Conservation (phyloP, 2,888 invertebrate species). For the Lypha dubia region DNA sequence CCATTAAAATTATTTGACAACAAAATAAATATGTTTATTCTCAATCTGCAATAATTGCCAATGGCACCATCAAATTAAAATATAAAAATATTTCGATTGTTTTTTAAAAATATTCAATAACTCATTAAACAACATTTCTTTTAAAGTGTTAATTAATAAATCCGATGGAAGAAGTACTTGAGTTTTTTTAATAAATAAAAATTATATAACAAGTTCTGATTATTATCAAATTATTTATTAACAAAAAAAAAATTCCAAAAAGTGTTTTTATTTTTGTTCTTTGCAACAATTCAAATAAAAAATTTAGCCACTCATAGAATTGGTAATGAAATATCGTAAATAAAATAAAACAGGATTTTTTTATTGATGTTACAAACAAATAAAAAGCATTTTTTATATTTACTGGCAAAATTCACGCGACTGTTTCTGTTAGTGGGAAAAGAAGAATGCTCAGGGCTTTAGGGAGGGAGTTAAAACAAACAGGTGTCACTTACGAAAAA, state of each 20-base stretch:
- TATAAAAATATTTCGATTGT: background rate
- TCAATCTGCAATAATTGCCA: background rate
- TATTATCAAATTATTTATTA: constrained; percentile 10
- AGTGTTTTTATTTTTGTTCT: background rate
- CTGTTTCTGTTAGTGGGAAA: background rate
- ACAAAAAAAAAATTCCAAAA: background rate
- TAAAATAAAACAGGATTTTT: constrained; percentile 36
- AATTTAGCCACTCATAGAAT: constrained; percentile 7
- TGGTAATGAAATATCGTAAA: constrained; percentile 24
- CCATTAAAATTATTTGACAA: no score
- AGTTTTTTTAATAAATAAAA: background rate
- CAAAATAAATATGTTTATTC: background rate
- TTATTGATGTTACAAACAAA: background rate
- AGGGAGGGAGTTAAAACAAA: background rate
- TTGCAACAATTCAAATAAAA: background rate
- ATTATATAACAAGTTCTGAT: constrained; percentile 6
- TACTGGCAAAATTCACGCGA: background rate
- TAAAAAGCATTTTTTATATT: background rate
- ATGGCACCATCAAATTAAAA: background rate
- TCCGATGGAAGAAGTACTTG: background rate
- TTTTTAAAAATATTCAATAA: background rate
- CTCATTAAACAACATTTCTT: background rate
- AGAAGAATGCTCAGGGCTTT: background rate
- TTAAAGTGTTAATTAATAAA: background rate
- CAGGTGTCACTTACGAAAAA: constrained; percentile 27